Base-by-base conservation (phyloP, 1,140 invertebrate genomes). In the Heliconius himera region DNA sequence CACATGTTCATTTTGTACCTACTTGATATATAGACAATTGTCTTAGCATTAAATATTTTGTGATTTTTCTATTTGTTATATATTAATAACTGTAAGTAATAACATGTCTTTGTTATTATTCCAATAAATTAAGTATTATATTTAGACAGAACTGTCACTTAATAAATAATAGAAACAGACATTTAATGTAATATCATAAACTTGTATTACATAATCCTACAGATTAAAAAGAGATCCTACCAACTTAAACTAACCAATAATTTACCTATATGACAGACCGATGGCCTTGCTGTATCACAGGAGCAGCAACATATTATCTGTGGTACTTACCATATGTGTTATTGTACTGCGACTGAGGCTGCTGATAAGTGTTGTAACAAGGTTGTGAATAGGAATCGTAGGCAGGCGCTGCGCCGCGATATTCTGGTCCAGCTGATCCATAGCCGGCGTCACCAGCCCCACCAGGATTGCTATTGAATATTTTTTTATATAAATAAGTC, bases 321-420 rank as follows among this genome's bases (percentile, higher is more conserved):
- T 74, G 46, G 82, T 81, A 90, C 87, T 90, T 88, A 91, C 90
- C 91, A 83, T 94, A 94, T 73, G 82, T 91, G 80, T 88, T 88
- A 81, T 83, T 84, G 79, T 92, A 92, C 70, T 92, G 91, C 4
- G 85, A 83, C 70, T 90, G 91, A 2, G 90, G 88, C 74, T 89
- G 90, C 77, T 93, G 92, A 80, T 93, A 92, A 0, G 89, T 86
- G 82, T 86, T 90, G 87, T 93, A 94, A 1, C 90, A 79, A 36
- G 91, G 91, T 77, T 94, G 92, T 5, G 88, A 83, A 79, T 94
- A 94, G 0, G 90, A 86, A 76, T 94, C 92, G 79, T 94, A 94
- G 3, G 88, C 78, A 56, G 90, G 90, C 5, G 90, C 85, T 0
- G 89, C 78, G 81, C 90, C 88, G 8, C 90, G 89, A 70, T 92